Evolutionary conservation across 2,888 invertebrate genomes (phyloP).

Genomic region (Andrena flavipes): DNA sequence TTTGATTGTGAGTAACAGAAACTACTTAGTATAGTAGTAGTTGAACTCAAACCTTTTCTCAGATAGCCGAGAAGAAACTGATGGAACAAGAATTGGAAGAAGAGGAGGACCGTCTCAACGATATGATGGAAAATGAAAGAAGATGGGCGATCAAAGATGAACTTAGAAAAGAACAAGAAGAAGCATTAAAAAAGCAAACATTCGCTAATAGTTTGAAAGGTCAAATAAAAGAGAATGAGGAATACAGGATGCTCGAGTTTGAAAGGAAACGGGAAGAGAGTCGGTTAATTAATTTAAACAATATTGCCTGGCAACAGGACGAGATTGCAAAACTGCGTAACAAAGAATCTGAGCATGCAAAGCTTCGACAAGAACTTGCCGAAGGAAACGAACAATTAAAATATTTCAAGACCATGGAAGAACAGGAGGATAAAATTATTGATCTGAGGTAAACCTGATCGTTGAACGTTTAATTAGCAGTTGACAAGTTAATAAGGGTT

Average conservation of each 20-base stretch:
- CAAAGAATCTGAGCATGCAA: conserved; percentile 72
- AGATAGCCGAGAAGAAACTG: conserved; percentile 83
- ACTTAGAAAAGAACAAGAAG: conserved; percentile 86
- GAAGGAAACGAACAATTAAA: conserved; percentile 88
- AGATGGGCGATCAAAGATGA: conserved; percentile 86
- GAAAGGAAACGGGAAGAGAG: conserved; percentile 90
- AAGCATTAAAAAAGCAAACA: conserved; percentile 84
- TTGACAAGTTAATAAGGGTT: not conserved
- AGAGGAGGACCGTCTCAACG: conserved; percentile 87
- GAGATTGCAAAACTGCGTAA: conserved; percentile 86
- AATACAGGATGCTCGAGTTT: conserved; percentile 87
- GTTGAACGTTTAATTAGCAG: not conserved
- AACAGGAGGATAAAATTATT: conserved; percentile 89
- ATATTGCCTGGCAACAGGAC: conserved; percentile 88
- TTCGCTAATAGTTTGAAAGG: conserved; percentile 87
- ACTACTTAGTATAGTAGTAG: not conserved
- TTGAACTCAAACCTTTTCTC: not conserved
- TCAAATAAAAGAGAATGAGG: conserved; percentile 86
- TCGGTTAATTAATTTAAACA: conserved; percentile 87
- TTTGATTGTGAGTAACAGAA: not conserved
- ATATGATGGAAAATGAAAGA: conserved; percentile 90
- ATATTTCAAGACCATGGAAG: conserved; percentile 87
- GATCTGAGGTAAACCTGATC: conserved; percentile 86
- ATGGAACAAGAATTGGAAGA: conserved; percentile 82
- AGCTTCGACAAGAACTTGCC: conserved; percentile 77